Percentiles rank a stretch among this genome's conserved stretches.
Conservation (phyloP, 2,797 vertebrate genomes). For the Echeneis naucrates region DNA sequence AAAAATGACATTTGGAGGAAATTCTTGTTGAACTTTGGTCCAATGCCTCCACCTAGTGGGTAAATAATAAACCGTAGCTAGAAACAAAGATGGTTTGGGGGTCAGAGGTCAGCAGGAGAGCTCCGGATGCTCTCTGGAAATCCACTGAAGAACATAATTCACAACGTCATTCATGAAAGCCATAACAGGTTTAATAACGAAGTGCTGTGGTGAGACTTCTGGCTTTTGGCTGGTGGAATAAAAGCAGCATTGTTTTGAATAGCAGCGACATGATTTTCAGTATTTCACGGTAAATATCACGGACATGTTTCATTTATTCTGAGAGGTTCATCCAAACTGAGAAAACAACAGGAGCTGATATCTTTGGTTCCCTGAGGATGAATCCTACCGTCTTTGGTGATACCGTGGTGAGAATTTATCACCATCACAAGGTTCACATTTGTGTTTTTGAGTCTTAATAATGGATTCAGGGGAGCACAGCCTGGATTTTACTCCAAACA, state of each 20-base stretch:
- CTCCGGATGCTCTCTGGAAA: constrained; percentile 1
- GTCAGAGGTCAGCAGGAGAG: background rate
- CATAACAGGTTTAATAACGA: background rate
- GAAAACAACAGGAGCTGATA: too few species aligned
- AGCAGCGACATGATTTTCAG: too few species aligned
- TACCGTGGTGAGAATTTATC: too few species aligned
- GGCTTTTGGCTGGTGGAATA: background rate
- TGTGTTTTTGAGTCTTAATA: background rate
- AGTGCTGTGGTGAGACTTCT: too few species aligned
- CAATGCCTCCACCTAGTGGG: constrained; percentile 77
- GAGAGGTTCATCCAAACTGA: too few species aligned
- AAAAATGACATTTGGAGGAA: constrained; percentile 1
- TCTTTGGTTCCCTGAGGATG: background rate
- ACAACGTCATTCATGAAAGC: background rate
- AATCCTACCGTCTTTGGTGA: too few species aligned
- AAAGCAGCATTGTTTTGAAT: background rate
- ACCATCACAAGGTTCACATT: background rate
- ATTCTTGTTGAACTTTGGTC: constrained; percentile 34
- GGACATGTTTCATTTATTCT: too few species aligned
- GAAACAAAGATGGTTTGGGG: background rate
- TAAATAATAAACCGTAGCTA: background rate
- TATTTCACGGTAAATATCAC: too few species aligned
- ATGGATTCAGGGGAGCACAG: too few species aligned
- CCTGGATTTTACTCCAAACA: too few species aligned
- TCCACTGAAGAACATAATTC: background rate